These are phyloP conservation scores for Deroplatys truncata DNA, from an alignment of 2,888 invertebrate genomes.

Conservation along the genomic window DNA sequence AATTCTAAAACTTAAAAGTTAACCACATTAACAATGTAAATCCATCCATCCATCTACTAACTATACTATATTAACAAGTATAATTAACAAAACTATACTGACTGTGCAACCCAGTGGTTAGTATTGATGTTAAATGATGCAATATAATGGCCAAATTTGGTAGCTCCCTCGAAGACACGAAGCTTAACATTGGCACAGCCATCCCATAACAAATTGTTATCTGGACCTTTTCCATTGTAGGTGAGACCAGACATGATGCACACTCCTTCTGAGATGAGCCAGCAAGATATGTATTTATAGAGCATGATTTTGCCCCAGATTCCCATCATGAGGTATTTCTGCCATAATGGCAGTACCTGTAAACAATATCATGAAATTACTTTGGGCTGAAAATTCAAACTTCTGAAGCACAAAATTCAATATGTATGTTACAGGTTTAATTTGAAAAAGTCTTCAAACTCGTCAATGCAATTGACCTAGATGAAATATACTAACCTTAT, in stretches of 20 bases:
- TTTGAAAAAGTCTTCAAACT: neutral
- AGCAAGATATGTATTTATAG: constrained; percentile 90
- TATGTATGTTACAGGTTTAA: neutral
- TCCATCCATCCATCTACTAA: neutral
- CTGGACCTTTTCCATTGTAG: constrained; percentile 68
- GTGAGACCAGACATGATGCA: constrained; percentile 66
- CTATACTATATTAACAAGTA: neutral
- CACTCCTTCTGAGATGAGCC: constrained; percentile 78
- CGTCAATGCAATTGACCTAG: too few relatives aligned
- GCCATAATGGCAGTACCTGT: constrained; percentile 37
- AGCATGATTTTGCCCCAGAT: constrained; percentile 82
- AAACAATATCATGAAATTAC: constrained; percentile 34
- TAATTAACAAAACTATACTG: constrained; percentile 38
- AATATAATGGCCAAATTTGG: constrained; percentile 82
- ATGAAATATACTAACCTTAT: neutral
- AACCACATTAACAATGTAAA: too few relatives aligned
- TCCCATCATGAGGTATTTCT: constrained; percentile 62
- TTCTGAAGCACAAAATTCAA: neutral
- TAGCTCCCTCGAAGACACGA: constrained; percentile 74
- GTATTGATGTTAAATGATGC: constrained; percentile 94
- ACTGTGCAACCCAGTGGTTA: constrained; percentile 87
- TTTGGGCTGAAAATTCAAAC: neutral
- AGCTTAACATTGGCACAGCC: constrained; percentile 87
- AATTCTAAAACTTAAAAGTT: too few relatives aligned
- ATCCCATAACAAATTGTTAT: constrained; percentile 69